A percentile compares a stretch with the other conserved stretches of the same genome.
Evolutionary conservation across 2,797 vertebrate species (phyloP).

Genomic region (Holocentrus rufus): DNA sequence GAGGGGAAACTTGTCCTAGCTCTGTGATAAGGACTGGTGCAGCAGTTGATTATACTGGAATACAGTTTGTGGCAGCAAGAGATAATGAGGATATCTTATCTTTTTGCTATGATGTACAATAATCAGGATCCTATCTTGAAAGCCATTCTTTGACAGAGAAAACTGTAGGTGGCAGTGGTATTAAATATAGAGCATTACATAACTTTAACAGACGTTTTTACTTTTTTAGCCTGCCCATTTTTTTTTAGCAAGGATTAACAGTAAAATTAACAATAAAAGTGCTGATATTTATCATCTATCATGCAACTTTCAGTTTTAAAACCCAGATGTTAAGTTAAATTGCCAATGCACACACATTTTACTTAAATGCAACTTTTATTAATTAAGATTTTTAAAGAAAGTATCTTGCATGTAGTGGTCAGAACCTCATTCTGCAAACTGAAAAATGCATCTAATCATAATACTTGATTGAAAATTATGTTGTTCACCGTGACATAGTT

Average conservation of each 20-base stretch:
- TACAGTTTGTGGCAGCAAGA: conserved; percentile 28
- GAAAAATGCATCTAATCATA: background rate
- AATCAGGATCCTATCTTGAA: too few species aligned
- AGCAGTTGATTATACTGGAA: conserved; percentile 30
- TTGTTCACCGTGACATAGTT: too few species aligned
- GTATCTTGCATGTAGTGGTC: background rate
- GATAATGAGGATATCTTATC: conserved; percentile 73
- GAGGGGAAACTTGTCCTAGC: conserved; percentile 56
- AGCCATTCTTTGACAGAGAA: conserved; percentile 18
- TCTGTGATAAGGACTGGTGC: conserved; percentile 54
- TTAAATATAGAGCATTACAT: background rate
- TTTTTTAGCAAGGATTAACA: too few species aligned
- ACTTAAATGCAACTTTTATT: background rate
- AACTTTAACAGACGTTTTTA: too few species aligned
- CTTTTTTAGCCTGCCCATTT: too few species aligned
- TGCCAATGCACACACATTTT: background rate
- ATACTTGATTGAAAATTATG: too few species aligned
- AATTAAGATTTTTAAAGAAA: background rate
- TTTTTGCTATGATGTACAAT: conserved; percentile 10
- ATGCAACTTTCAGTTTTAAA: too few species aligned
- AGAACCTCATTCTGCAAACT: background rate
- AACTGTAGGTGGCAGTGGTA: background rate
- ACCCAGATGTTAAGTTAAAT: background rate
- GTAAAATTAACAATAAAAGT: too few species aligned
- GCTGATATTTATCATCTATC: too few species aligned